Conservation (phyloP, 1,140 invertebrate genomes). For the Olivierus martensii region DNA sequence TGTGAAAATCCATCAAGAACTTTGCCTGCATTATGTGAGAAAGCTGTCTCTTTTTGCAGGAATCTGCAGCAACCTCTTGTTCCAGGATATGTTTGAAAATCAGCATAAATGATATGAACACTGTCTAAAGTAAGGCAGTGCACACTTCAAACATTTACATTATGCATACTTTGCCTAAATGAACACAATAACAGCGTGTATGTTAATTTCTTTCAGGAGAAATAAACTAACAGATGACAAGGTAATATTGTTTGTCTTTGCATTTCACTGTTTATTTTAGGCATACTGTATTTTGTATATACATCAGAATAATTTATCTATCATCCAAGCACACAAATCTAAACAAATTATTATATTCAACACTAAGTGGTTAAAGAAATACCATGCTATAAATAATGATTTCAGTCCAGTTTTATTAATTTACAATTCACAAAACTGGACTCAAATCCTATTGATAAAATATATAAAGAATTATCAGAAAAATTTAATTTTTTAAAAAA, state of each 20-base stretch:
- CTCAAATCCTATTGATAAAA: too few species aligned
- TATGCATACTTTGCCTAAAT: neutral
- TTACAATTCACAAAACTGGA: too few species aligned
- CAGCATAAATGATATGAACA: neutral
- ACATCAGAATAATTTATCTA: too few species aligned
- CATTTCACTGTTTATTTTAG: neutral
- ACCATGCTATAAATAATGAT: too few species aligned
- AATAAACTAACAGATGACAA: neutral
- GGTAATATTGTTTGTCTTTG: neutral
- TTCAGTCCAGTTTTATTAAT: too few species aligned
- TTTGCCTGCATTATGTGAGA: neutral
- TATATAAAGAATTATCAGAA: too few species aligned
- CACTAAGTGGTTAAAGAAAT: too few species aligned
- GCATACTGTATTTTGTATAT: neutral
- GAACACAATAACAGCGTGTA: neutral
- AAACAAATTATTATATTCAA: too few species aligned
- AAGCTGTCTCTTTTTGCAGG: neutral
- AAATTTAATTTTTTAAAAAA: too few species aligned
- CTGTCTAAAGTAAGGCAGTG: neutral
- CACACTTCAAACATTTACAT: neutral
- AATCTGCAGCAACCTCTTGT: neutral
- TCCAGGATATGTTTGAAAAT: slow-evolving; percentile 1
- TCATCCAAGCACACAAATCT: too few species aligned
- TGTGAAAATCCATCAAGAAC: neutral
- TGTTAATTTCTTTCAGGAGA: too few species aligned